phyloP scores from a whole-genome alignment of 2,797 vertebrate species.

The Adelosebastes latens region DNA sequence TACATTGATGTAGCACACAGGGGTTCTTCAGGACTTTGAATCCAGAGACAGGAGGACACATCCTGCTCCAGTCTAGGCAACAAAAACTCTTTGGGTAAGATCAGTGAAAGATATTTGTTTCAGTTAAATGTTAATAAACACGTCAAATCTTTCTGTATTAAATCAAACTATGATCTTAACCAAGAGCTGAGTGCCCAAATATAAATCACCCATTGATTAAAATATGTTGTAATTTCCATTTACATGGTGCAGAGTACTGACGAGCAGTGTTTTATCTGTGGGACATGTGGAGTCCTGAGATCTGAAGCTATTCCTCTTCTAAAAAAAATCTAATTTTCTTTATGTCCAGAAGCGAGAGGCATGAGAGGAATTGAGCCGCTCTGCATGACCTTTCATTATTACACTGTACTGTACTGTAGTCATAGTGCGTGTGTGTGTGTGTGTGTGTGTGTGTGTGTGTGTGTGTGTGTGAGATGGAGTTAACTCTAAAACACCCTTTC shows the following conservation, averaged over 20 bases:
- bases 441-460: not conserved
- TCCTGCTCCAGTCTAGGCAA: too few relatives aligned
- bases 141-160: not conserved
- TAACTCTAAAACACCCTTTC: not conserved
- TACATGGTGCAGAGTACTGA: not conserved
- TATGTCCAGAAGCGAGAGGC: not conserved
- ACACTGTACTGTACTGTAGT: not conserved
- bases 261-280: not conserved
- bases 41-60: too few relatives aligned
- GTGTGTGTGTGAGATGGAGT: not conserved
- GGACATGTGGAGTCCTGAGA: not conserved
- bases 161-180: not conserved
- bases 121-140: too few relatives aligned
- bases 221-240: not conserved
- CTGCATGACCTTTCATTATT: constrained; percentile 13
- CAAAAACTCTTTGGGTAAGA: too few relatives aligned
- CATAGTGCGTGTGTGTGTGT: not conserved
- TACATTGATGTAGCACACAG: too few relatives aligned
- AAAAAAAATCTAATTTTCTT: not conserved
- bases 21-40: too few relatives aligned
- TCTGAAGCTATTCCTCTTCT: not conserved
- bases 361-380: not conserved
- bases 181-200: not conserved
- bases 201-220: not conserved
- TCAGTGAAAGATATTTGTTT: too few relatives aligned